Conservation (phyloP, 30 jellyfish, hydroid and myxozoan genomes). For the Hydra vulgaris region DNA sequence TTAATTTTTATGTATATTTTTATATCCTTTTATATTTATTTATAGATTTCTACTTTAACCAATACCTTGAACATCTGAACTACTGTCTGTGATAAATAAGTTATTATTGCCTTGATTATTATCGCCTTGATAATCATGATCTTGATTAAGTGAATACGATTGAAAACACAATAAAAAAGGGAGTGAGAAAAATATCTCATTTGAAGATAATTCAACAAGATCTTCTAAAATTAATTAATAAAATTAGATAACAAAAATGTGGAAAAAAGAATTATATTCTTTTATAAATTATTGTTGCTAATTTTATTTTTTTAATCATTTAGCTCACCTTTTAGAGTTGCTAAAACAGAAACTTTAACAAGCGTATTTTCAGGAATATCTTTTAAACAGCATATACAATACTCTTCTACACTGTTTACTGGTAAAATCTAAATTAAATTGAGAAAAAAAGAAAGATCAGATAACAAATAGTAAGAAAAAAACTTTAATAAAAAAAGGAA, state of each 20-base stretch:
- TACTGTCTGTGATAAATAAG: neutral
- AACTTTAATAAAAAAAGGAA: neutral
- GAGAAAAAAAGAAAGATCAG: neutral
- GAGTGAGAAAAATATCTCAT: neutral
- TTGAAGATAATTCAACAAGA: neutral
- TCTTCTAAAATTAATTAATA: neutral
- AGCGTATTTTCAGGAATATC: neutral
- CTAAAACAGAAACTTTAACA: neutral
- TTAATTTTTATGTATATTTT: no score
- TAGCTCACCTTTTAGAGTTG: conserved; percentile 13
- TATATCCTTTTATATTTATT: no score
- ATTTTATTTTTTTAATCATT: no score
- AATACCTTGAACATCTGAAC: neutral
- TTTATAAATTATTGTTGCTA: neutral
- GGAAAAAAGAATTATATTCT: no score
- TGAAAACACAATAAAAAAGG: neutral
- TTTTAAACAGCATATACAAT: conserved; percentile 4
- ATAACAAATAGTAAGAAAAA: neutral
- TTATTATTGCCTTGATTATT: no score
- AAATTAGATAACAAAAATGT: neutral
- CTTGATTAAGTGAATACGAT: neutral
- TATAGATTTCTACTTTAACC: no score
- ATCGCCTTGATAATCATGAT: neutral
- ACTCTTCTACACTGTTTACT: conserved; percentile 19
- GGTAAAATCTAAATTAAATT: conserved; percentile 8